Evolutionary conservation across 2,797 vertebrate genomes (phyloP).

Genomic region (Clarias platycephalus): DNA sequence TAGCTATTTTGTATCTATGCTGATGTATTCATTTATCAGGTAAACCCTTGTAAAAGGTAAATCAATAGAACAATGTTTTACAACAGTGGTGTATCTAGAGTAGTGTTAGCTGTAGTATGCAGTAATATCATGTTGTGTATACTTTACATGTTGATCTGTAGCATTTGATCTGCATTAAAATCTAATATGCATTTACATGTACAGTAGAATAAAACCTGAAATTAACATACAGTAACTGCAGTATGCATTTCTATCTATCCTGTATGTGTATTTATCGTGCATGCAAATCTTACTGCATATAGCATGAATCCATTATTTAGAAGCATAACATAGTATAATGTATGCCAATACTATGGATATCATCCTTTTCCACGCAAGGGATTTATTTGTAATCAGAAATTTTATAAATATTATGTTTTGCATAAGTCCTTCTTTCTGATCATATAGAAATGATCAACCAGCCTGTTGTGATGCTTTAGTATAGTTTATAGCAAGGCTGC

Average conservation of each 20-base stretch:
- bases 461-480: neutral
- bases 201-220: neutral
- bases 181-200: neutral
- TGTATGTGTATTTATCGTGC: neutral
- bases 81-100: neutral
- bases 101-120: neutral
- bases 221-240: neutral
- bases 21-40: neutral
- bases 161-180: neutral
- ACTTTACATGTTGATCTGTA: neutral
- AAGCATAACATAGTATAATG: neutral
- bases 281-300: neutral
- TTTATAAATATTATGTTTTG: neutral
- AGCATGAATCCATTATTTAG: neutral
- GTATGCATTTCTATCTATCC: neutral
- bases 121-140: neutral
- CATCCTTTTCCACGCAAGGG: neutral
- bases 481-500: neutral
- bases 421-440: neutral
- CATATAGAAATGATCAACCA: neutral
- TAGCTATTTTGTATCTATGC: neutral
- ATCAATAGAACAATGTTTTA: neutral
- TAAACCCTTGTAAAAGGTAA: neutral
- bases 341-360: neutral
- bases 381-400: neutral